phyloP scores from a whole-genome alignment of 2,113 vertebrate species.

The Alosa alosa region DNA sequence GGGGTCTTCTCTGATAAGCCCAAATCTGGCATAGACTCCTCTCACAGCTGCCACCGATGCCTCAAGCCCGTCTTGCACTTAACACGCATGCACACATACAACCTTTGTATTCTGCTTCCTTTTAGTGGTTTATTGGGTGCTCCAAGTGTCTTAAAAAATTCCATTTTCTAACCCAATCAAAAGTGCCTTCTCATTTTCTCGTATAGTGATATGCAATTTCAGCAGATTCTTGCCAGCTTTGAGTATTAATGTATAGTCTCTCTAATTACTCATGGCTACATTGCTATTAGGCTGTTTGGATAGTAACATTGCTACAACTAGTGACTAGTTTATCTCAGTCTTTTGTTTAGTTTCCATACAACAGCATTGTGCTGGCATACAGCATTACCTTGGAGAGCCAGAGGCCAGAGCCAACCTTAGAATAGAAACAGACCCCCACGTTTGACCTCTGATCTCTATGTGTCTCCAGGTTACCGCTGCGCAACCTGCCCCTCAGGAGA shows the following conservation, averaged over 20 bases:
- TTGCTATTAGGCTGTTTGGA: no score
- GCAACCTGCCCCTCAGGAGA: constrained; percentile 90
- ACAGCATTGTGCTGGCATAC: background rate
- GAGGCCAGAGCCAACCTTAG: background rate
- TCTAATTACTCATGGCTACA: background rate
- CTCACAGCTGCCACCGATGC: background rate
- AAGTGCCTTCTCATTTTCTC: background rate
- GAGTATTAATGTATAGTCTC: background rate
- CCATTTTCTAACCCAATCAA: background rate
- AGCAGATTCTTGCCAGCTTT: background rate
- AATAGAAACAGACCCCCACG: background rate
- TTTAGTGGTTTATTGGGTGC: no score
- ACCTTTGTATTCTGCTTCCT: no score
- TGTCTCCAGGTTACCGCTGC: constrained; percentile 75
- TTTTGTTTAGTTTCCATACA: background rate
- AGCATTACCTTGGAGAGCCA: background rate
- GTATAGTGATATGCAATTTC: background rate
- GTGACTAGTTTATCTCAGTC: no score
- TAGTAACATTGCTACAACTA: no score
- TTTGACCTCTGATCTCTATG: background rate
- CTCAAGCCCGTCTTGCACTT: background rate
- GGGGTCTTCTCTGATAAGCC: background rate
- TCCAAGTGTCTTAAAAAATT: background rate
- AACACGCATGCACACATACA: background rate
- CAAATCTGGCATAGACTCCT: background rate